Evolutionary conservation across 2,888 invertebrate species (phyloP).

Genomic region (Drosophila eohydei): DNA sequence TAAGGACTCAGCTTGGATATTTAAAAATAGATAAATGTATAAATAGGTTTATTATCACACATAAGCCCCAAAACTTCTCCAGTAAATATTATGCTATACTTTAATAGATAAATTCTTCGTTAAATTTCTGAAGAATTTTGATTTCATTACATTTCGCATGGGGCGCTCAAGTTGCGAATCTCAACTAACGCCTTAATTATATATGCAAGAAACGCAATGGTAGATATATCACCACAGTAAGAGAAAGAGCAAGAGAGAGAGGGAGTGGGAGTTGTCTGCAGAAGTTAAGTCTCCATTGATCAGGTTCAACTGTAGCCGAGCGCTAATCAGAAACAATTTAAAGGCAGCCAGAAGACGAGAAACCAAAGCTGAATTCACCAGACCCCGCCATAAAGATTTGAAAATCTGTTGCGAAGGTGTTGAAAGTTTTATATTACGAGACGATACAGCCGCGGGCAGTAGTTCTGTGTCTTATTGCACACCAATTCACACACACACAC

Average conservation of each 20-base stretch:
- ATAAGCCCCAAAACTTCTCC: no score
- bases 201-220: constrained; percentile 72
- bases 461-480: constrained; percentile 26
- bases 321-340: constrained; percentile 75
- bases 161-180: constrained; percentile 29
- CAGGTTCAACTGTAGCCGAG: constrained; percentile 8
- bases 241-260: not conserved
- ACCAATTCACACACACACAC: not conserved
- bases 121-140: not conserved
- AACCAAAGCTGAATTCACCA: not conserved
- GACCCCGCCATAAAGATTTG: constrained; percentile 57
- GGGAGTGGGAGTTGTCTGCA: not conserved
- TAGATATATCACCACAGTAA: constrained; percentile 74
- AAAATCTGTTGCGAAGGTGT: constrained; percentile 64
- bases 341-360: constrained; percentile 25
- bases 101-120: no score
- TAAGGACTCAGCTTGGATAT: no score
- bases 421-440: constrained; percentile 67
- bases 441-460: constrained; percentile 52
- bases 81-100: no score
- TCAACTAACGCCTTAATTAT: constrained; percentile 70
- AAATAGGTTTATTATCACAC: no score
- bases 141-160: constrained; percentile 29
- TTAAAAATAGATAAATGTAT: no score
- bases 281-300: constrained; percentile 30